phyloP scores from a whole-genome alignment of 2,888 invertebrate species.

The Seira ritae region DNA sequence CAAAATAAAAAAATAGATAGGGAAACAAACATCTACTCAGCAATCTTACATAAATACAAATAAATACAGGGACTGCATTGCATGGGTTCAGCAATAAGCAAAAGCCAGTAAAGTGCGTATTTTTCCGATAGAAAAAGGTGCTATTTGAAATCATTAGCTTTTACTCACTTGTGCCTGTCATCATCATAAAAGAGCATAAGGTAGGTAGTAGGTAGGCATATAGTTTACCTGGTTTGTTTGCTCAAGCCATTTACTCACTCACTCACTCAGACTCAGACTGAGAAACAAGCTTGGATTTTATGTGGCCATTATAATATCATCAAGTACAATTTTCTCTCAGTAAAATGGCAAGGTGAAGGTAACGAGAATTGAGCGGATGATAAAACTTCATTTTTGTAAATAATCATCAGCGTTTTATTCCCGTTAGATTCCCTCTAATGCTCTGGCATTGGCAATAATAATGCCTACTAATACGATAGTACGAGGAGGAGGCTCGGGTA shows the following conservation, averaged over 20 bases:
- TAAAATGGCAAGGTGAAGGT: conserved; percentile 15
- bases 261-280: not conserved
- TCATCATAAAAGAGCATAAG: not conserved
- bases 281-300: not conserved
- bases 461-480: not conserved
- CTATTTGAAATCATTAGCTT: not conserved
- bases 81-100: no score
- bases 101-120: not conserved
- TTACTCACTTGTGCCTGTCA: not conserved
- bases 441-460: not conserved
- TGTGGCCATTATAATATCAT: no score
- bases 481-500: no score
- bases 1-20: not conserved
- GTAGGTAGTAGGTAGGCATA: not conserved
- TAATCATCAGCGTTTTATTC: conserved; percentile 46
- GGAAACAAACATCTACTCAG: not conserved
- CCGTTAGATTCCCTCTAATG: conserved; percentile 43
- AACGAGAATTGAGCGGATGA: conserved; percentile 42
- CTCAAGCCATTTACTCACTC: not conserved
- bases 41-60: not conserved
- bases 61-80: no score
- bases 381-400: conserved; percentile 33
- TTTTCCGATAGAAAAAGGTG: not conserved
- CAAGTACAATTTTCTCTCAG: not conserved
- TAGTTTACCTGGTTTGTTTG: not conserved